A percentile compares a stretch with the other conserved stretches of the same genome.
Evolutionary conservation across 2,797 vertebrate genomes (phyloP).

Genomic region (Emys orbicularis): DNA sequence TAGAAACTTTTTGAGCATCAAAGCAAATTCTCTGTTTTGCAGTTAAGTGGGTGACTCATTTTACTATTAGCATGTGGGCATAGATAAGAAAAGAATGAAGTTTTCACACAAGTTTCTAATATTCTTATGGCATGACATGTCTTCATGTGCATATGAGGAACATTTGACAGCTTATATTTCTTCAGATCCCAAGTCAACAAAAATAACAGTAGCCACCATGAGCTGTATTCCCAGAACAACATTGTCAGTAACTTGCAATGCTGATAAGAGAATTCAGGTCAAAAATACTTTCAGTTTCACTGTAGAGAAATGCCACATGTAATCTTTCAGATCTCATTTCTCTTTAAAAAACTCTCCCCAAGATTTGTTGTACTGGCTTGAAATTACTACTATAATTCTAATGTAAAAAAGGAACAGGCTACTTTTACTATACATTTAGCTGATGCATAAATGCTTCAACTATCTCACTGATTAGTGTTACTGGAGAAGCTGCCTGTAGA

Average conservation of each 20-base stretch:
- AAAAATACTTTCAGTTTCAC: conserved; percentile 9
- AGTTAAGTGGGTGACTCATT: not conserved
- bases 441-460: not conserved
- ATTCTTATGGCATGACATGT: not conserved
- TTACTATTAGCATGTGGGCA: not conserved
- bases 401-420: not conserved
- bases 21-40: conserved; percentile 1
- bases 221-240: conserved; percentile 22
- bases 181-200: conserved; percentile 26
- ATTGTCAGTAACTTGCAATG: conserved; percentile 11
- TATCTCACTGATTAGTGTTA: not conserved
- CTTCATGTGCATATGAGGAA: not conserved
- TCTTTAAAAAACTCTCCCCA: conserved; percentile 14
- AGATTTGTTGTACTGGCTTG: not conserved
- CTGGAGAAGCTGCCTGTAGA: not conserved
- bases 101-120: not conserved
- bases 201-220: conserved; percentile 39
- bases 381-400: not conserved
- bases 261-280: not conserved
- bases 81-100: conserved; percentile 5
- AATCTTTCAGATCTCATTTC: conserved; percentile 33
- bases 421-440: not conserved
- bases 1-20: not conserved
- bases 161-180: not conserved
- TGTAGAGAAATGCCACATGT: conserved; percentile 14